These are phyloP conservation scores for Hemiscyllium ocellatum DNA, from an alignment of 2,113 vertebrate species.

Conservation along the genomic window DNA sequence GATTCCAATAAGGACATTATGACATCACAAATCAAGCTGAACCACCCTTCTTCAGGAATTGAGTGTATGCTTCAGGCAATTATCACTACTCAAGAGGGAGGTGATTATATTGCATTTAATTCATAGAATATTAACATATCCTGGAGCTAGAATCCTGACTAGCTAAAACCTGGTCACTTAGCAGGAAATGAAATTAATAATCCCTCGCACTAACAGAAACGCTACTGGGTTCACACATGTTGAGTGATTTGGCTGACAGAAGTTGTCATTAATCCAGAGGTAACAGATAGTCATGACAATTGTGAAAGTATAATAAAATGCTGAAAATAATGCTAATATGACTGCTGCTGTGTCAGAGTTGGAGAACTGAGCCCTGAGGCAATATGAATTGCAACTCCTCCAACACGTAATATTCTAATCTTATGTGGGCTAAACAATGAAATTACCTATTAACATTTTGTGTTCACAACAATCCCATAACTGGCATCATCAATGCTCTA, in stretches of 20 bases:
- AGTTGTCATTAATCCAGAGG: neutral
- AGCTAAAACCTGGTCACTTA: neutral
- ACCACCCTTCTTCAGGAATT: neutral
- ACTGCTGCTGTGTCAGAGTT: neutral
- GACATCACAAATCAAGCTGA: neutral
- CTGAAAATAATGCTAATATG: neutral
- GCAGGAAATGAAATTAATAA: neutral
- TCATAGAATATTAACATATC: neutral
- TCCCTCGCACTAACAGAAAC: neutral
- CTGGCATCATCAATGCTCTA: neutral
- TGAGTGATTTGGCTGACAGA: neutral
- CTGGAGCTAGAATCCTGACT: constrained; percentile 10
- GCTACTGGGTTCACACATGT: neutral
- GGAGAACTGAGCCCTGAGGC: neutral
- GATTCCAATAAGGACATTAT: neutral
- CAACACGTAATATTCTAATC: neutral
- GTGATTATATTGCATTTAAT: neutral
- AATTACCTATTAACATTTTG: neutral
- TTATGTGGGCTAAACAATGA: neutral
- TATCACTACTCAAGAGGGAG: neutral
- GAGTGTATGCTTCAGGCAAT: neutral
- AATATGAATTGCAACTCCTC: neutral
- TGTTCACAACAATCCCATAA: neutral
- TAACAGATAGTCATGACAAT: neutral
- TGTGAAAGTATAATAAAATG: neutral